A percentile compares a stretch with the other conserved stretches of the same genome.
These are phyloP conservation scores for Ormyrus pomaceus DNA, from an alignment of 2,888 invertebrate genomes.

Conservation along the genomic window DNA sequence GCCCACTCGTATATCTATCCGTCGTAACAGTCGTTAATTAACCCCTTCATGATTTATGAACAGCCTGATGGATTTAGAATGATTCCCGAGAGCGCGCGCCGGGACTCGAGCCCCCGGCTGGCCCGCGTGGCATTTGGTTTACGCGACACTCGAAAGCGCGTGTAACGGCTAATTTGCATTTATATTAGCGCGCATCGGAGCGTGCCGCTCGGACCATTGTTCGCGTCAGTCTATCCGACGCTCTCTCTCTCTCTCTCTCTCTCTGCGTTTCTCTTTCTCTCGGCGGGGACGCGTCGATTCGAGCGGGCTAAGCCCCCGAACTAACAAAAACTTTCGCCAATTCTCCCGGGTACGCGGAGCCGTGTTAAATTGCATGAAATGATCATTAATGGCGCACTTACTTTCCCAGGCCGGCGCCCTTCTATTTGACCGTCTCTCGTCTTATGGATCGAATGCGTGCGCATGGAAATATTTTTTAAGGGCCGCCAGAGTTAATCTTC, in stretches of 20 bases:
- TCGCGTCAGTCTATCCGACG: slow-evolving; percentile 39
- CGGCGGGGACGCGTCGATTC: slow-evolving; percentile 18
- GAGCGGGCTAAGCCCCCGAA: slow-evolving; percentile 7
- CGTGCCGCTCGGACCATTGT: slow-evolving; percentile 65
- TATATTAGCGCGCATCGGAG: slow-evolving; percentile 69
- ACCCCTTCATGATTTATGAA: slow-evolving; percentile 44
- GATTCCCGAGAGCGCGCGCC: neutral
- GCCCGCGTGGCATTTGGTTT: slow-evolving; percentile 36
- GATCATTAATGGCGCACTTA: slow-evolving; percentile 8
- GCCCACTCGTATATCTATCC: neutral
- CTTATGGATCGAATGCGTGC: too few species aligned
- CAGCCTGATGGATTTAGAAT: slow-evolving; percentile 39
- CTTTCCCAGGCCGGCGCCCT: too few species aligned
- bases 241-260: slow-evolving; percentile 1
- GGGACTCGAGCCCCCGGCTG: slow-evolving; percentile 1
- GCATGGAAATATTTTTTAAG: too few species aligned
- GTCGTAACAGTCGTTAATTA: slow-evolving; percentile 30
- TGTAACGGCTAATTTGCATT: slow-evolving; percentile 67
- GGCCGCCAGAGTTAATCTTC: too few species aligned
- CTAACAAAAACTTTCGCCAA: slow-evolving; percentile 37
- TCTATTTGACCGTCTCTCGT: too few species aligned
- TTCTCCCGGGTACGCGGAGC: neutral
- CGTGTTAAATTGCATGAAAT: slow-evolving; percentile 30
- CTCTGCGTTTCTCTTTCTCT: slow-evolving; percentile 21
- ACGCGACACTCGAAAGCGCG: slow-evolving; percentile 55